Evolutionary conservation across 2,113 vertebrate genomes (phyloP).

Genomic region (Hoplias malabaricus): DNA sequence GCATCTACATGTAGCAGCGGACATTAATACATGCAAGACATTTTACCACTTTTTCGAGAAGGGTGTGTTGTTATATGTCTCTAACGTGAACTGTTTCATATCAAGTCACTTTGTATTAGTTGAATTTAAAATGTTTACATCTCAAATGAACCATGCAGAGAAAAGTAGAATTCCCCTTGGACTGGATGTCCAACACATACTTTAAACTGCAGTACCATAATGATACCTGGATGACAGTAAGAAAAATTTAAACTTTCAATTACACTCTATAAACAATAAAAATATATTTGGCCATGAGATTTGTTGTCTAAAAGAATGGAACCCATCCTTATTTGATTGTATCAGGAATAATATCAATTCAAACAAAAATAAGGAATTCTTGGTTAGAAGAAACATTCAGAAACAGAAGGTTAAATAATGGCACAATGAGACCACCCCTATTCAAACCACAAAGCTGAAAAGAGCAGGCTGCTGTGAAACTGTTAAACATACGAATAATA

Average conservation of each 20-base stretch:
- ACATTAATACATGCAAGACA: too few relatives aligned
- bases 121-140: too few relatives aligned
- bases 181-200: conserved; percentile 8
- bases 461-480: background rate
- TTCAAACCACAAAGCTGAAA: background rate
- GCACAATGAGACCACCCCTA: background rate
- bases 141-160: too few relatives aligned
- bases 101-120: too few relatives aligned
- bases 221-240: conserved; percentile 28
- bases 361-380: conserved; percentile 2
- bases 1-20: too few relatives aligned
- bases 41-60: too few relatives aligned
- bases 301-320: background rate
- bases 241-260: background rate
- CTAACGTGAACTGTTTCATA: too few relatives aligned
- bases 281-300: conserved; percentile 5
- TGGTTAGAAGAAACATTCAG: background rate
- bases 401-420: background rate
- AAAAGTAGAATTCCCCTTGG: too few relatives aligned
- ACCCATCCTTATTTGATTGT: background rate
- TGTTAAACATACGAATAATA: background rate
- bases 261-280: background rate
- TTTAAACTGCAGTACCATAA: conserved; percentile 24
- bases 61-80: too few relatives aligned
- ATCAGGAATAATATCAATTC: background rate